Percentiles rank a stretch among this genome's conserved stretches.
These are phyloP conservation scores for Drosophila nebulosa DNA, from an alignment of 1,140 invertebrate genomes.

Conservation along the genomic window DNA sequence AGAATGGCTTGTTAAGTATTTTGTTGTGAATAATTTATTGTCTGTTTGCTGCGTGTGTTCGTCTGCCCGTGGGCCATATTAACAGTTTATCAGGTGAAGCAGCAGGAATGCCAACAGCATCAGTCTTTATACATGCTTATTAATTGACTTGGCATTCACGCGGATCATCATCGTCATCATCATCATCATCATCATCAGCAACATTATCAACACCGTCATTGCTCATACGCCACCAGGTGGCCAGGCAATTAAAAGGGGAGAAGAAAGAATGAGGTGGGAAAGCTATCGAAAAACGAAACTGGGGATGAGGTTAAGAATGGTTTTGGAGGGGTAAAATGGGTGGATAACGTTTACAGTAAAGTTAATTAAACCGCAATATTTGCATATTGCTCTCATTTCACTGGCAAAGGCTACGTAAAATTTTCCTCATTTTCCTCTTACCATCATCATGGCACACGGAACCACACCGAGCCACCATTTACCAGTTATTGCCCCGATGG, in stretches of 20 bases:
- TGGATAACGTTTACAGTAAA: constrained; percentile 31
- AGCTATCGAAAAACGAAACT: background rate
- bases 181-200: constrained; percentile 12
- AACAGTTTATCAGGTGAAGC: constrained; percentile 39
- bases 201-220: constrained; percentile 15
- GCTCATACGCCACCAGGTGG: constrained; percentile 58
- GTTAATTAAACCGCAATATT: constrained; percentile 78
- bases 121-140: constrained; percentile 33
- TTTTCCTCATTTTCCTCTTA: background rate
- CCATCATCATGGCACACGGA: too few relatives aligned
- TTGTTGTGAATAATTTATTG: constrained; percentile 61
- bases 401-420: constrained; percentile 16
- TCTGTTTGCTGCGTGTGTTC: background rate
- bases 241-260: constrained; percentile 56
- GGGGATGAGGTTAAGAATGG: background rate
- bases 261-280: constrained; percentile 28
- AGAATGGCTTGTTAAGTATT: constrained; percentile 45
- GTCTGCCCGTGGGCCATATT: constrained; percentile 42
- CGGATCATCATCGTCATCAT: constrained; percentile 16
- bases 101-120: background rate
- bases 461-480: background rate
- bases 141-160: constrained; percentile 45
- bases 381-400: constrained; percentile 65
- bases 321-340: background rate
- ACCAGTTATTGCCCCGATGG: constrained; percentile 11